phyloP scores from a whole-genome alignment of 1,140 invertebrate species.

The honey bee (Apis mellifera) region DNA sequence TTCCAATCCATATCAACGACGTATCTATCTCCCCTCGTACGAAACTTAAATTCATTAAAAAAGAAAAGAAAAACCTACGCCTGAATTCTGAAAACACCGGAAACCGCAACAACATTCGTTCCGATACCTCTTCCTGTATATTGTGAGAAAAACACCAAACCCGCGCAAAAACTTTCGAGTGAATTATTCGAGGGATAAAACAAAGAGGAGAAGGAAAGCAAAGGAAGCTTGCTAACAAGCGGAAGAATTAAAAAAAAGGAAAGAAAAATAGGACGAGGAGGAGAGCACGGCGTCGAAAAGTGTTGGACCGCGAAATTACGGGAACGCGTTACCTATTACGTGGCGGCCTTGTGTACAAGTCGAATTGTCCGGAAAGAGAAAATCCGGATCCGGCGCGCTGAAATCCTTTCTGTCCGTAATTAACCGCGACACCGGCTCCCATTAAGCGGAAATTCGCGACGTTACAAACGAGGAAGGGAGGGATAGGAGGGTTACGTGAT shows the following conservation, averaged over 20 bases:
- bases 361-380: conserved; percentile 10
- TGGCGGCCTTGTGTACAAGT: background rate
- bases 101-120: background rate
- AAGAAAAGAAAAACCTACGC: too few species aligned
- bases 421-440: conserved; percentile 23
- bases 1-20: too few species aligned
- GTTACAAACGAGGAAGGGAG: background rate
- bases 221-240: background rate
- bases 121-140: background rate
- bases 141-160: too few species aligned
- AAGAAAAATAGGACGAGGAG: too few species aligned
- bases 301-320: background rate
- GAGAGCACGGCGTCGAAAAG: background rate
- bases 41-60: background rate
- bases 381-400: background rate
- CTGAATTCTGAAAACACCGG: background rate
- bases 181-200: conserved; percentile 17
- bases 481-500: conserved; percentile 45
- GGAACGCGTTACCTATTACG: background rate
- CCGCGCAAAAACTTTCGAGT: background rate
- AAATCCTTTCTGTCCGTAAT: conserved; percentile 30
- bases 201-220: background rate
- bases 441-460: conserved; percentile 37
- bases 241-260: conserved; percentile 4
- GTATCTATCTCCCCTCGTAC: background rate